These are phyloP conservation scores for Sinocyclocheilus rhinocerous DNA, from an alignment of 2,113 vertebrate species.

Conservation along the genomic window DNA sequence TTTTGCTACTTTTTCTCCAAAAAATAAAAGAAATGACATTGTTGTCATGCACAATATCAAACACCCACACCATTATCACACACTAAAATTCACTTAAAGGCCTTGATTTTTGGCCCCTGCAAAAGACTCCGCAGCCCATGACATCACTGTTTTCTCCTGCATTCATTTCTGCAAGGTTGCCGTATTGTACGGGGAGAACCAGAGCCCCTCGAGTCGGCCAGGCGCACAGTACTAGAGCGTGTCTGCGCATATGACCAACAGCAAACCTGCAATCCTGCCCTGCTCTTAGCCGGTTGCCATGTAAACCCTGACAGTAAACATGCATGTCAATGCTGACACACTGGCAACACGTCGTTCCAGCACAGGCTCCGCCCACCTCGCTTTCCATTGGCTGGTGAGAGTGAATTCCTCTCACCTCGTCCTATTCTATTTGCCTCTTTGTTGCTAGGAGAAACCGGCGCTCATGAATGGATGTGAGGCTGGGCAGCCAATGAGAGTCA, in stretches of 20 bases:
- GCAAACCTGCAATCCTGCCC: slow-evolving; percentile 32
- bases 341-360: slow-evolving; percentile 38
- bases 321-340: slow-evolving; percentile 45
- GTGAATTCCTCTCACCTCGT: slow-evolving; percentile 65
- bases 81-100: background rate
- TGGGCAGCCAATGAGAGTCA: slow-evolving; percentile 68
- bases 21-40: background rate
- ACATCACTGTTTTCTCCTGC: background rate
- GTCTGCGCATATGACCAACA: slow-evolving; percentile 13
- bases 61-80: background rate
- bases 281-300: slow-evolving; percentile 49
- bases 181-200: background rate
- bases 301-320: slow-evolving; percentile 50
- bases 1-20: background rate
- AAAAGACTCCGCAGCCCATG: background rate
- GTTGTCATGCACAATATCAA: background rate
- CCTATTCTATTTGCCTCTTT: slow-evolving; percentile 68
- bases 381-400: slow-evolving; percentile 65
- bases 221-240: background rate
- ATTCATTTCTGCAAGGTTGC: background rate
- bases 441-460: slow-evolving; percentile 73
- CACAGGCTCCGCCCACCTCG: slow-evolving; percentile 44
- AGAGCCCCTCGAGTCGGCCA: background rate
- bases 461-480: slow-evolving; percentile 70
- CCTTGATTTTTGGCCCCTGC: background rate